A percentile compares a stretch with the other conserved stretches of the same genome.
phyloP scores from a whole-genome alignment of 2,888 invertebrate species.

The Melieria omissa region DNA sequence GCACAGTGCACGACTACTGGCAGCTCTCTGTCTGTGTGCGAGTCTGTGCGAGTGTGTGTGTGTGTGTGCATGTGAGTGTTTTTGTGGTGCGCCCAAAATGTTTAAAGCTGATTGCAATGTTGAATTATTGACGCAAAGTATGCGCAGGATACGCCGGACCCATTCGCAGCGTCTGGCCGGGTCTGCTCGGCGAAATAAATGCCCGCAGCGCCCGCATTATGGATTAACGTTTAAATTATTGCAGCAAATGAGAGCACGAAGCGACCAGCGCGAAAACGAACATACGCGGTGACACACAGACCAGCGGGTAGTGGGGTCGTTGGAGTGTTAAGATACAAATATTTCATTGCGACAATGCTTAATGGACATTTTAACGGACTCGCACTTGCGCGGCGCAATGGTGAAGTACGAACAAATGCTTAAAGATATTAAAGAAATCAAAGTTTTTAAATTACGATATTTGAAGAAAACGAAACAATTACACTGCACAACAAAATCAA shows the following conservation, averaged over 20 bases:
- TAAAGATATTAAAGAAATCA: too few relatives aligned
- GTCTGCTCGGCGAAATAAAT: too few relatives aligned
- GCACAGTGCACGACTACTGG: background rate
- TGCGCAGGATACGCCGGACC: background rate
- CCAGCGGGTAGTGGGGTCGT: background rate
- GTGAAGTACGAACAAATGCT: too few relatives aligned
- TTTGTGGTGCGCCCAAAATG: background rate
- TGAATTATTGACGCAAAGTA: background rate
- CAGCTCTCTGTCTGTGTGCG: background rate
- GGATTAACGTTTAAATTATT: slow-evolving; percentile 8
- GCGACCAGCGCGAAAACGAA: background rate
- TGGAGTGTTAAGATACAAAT: background rate
- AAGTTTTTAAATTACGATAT: too few relatives aligned
- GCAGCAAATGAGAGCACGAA: background rate
- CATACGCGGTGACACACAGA: background rate
- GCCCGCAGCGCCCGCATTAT: slow-evolving; percentile 1
- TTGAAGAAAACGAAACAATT: too few relatives aligned
- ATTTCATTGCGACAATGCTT: background rate
- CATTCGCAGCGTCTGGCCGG: background rate
- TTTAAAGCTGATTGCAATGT: slow-evolving; percentile 5
- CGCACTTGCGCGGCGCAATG: background rate
- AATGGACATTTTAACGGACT: slow-evolving; percentile 4
- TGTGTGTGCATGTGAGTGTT: background rate
- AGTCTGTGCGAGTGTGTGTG: background rate
- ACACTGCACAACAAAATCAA: too few relatives aligned